Evolutionary conservation across 2,797 vertebrate species (phyloP), one percentile per base, ranked within the genome.

Genomic region (Cottoperca gobio): DNA sequence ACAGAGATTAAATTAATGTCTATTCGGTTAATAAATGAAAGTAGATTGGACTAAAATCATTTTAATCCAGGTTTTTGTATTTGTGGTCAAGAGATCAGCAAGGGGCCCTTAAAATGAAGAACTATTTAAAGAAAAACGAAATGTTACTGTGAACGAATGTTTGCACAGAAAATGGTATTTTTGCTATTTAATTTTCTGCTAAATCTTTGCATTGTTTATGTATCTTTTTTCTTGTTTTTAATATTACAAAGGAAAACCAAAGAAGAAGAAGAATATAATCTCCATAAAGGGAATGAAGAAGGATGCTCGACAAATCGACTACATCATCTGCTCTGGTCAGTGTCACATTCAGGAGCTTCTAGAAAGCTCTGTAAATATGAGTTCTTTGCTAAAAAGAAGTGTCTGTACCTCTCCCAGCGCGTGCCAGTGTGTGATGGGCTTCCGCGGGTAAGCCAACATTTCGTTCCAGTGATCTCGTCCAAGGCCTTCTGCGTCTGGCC

Each of bases 341-440:
- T 46, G 64, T 77, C 42, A 58, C 24, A 33, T 73, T 78, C 58
- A 39, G 23, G 33, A 53, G 19, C 39, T 39, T 52, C 35, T 8
- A 21, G 14, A 70, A 46, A 55, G 5, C n/a, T 54, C 43, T 60
- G 28, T 61, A 52, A 67, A 58, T 31, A 21, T 48, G 35, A 65
- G 8, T 16, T 48, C 1, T 79, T 33, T 58, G n/a, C 58, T 10
- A 52, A 26, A 43, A 60, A 70, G 14, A 13, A n/a, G 17, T 42
- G 49, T 31, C 4, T 16, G 88, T 95, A 99, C 98, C 97, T 99
- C 98, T 90, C 96, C 88, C 37, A 99, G 93, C 13, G 96, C 94
- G 64, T 99, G 98, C 98, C 98, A 99, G 66, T 99, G 98, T 16
- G 98, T 98, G 88, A 99, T 99, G 70, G 98, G 98, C 76, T 99